A percentile compares a stretch with the other conserved stretches of the same genome.
These are phyloP conservation scores for Tipula lateralis DNA, from an alignment of 2,888 invertebrate species.

Conservation along the genomic window DNA sequence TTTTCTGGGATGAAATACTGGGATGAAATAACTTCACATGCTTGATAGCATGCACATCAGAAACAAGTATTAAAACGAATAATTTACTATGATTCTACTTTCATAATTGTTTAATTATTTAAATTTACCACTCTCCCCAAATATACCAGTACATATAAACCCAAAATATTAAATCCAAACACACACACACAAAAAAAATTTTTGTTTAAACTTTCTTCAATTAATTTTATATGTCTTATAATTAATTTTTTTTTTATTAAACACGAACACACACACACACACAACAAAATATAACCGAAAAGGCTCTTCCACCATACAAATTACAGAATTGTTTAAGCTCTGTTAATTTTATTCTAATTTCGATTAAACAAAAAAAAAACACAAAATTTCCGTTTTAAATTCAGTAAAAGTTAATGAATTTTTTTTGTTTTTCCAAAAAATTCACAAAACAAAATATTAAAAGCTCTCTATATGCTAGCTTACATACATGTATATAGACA, in stretches of 20 bases:
- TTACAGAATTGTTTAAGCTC: background rate
- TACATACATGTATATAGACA: background rate
- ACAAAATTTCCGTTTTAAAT: background rate
- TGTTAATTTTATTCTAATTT: slow-evolving; percentile 2
- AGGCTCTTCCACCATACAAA: background rate
- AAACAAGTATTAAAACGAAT: no score
- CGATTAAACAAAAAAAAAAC: background rate
- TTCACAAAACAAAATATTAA: background rate
- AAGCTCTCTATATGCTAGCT: background rate
- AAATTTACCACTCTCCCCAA: no score
- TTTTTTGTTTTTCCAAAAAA: background rate
- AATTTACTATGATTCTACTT: no score
- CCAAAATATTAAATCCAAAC: no score
- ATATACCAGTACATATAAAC: no score
- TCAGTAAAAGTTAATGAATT: background rate
- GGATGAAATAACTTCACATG: no score
- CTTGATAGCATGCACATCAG: no score
- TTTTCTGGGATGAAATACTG: no score
- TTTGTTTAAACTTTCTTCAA: background rate
- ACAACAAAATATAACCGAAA: background rate
- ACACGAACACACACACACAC: background rate
- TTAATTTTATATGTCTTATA: background rate
- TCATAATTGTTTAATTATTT: no score
- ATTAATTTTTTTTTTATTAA: background rate
- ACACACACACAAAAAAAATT: no score